Evolutionary conservation across 2,113 vertebrate genomes (phyloP).

Genomic region (Hipposideros armiger): DNA sequence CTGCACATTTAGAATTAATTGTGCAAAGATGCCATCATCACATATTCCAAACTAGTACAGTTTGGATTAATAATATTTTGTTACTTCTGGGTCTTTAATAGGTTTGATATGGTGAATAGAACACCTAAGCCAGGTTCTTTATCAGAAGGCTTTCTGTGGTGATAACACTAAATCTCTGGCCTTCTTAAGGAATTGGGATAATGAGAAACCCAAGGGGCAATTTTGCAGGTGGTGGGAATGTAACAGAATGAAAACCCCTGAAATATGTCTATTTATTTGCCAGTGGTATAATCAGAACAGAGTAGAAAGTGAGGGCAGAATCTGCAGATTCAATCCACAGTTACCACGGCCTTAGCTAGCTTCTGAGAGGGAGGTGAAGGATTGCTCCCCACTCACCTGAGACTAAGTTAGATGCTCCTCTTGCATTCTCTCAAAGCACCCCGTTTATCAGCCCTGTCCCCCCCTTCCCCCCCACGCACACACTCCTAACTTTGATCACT

Average conservation of each 20-base stretch:
- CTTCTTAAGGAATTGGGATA: neutral
- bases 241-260: neutral
- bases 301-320: neutral
- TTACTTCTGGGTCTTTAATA: neutral
- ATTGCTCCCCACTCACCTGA: neutral
- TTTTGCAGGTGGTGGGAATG: neutral
- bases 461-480: neutral
- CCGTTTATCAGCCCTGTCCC: too few relatives aligned
- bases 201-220: neutral
- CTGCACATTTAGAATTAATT: neutral
- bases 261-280: neutral
- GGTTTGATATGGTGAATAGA: neutral
- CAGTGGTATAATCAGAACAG: neutral
- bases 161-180: neutral
- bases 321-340: neutral
- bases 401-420: neutral
- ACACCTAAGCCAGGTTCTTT: constrained; percentile 12
- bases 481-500: neutral
- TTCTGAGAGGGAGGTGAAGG: neutral
- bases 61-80: neutral
- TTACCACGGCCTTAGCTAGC: neutral
- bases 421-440: neutral
- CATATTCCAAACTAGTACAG: neutral
- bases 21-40: neutral
- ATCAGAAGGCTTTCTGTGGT: neutral